phyloP scores from a whole-genome alignment of 2,797 vertebrate genomes.

The Protosalanx chinensis region DNA sequence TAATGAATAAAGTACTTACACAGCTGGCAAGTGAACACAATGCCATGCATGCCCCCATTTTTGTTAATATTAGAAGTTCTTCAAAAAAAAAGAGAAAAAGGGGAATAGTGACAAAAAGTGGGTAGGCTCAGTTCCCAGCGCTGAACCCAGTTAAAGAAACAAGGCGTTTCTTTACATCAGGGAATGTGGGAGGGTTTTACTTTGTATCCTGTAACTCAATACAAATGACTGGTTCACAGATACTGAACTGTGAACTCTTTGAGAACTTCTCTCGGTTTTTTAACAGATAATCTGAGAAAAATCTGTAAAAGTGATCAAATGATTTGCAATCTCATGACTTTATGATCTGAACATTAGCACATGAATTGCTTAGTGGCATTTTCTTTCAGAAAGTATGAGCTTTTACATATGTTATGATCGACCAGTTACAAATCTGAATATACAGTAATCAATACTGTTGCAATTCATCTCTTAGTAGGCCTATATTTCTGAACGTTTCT shows the following conservation, averaged over 20 bases:
- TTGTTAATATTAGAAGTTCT: conserved; percentile 3
- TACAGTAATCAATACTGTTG: neutral
- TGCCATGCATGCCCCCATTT: conserved; percentile 89
- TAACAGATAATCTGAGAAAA: neutral
- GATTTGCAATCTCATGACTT: too few relatives aligned
- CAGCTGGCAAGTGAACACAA: conserved; percentile 84
- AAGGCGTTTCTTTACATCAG: neutral
- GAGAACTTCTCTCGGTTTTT: too few relatives aligned
- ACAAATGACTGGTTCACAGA: conserved; percentile 29
- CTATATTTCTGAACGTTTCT: neutral
- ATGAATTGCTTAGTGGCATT: neutral
- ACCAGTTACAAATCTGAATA: neutral
- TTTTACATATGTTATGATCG: neutral
- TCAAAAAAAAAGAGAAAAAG: neutral
- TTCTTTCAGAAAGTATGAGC: neutral
- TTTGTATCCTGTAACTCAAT: conserved; percentile 5
- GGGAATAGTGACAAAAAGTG: neutral
- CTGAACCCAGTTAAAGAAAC: neutral
- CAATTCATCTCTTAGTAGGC: neutral
- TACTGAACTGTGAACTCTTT: conserved; percentile 24
- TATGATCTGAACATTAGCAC: too few relatives aligned
- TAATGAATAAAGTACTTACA: conserved; percentile 72
- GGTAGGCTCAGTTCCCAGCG: neutral
- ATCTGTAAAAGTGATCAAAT: too few relatives aligned
- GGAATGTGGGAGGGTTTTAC: too few relatives aligned